These are phyloP conservation scores for Telmatochromis brachygnathus DNA, from an alignment of 2,113 vertebrate genomes.

Conservation along the genomic window DNA sequence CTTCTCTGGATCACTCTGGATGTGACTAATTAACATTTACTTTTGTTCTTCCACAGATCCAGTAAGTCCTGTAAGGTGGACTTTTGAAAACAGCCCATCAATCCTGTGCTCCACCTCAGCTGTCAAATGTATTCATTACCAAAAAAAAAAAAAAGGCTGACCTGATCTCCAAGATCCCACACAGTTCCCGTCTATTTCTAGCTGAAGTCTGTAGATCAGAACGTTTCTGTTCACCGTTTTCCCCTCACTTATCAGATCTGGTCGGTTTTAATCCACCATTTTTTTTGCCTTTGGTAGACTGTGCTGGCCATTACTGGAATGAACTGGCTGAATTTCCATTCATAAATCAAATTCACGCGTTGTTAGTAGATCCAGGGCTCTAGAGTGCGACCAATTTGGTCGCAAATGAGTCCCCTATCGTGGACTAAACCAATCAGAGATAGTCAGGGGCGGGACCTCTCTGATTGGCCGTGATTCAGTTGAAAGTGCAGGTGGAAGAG, in stretches of 20 bases:
- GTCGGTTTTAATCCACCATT: not conserved
- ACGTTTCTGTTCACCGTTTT: not conserved
- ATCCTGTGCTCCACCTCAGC: not conserved
- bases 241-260: not conserved
- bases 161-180: not conserved
- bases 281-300: not conserved
- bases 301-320: not conserved
- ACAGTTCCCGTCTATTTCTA: not conserved
- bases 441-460: too few relatives aligned
- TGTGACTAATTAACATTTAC: not conserved
- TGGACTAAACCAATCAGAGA: too few relatives aligned
- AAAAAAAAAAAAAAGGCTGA: accelerated
- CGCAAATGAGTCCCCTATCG: too few relatives aligned
- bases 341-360: not conserved
- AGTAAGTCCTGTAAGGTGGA: not conserved
- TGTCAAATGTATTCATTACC: not conserved
- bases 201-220: not conserved
- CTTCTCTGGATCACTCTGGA: not conserved
- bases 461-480: too few relatives aligned
- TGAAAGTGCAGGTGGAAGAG: too few relatives aligned
- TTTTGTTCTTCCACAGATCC: not conserved
- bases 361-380: not conserved
- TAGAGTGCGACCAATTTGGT: too few relatives aligned
- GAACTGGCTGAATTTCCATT: not conserved
- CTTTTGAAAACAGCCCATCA: not conserved